Base-by-base conservation (phyloP, 2,113 vertebrate species). In the Stigmatopora argus region DNA sequence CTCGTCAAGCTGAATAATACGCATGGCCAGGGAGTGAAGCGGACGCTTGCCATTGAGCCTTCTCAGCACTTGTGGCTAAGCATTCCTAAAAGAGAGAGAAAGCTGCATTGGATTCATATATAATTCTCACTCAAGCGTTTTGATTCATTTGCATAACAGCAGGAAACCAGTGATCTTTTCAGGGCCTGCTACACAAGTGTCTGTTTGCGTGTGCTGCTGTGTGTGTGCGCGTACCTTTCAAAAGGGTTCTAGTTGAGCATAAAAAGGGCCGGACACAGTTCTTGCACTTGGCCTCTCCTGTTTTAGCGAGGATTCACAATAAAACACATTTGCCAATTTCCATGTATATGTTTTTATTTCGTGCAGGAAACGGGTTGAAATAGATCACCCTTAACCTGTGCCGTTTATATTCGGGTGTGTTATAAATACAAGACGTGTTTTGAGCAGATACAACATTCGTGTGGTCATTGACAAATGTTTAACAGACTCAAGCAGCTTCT, bases 71-170 rank as follows among this genome's bases (percentile, higher is more conserved):
- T 81, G 79, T 84, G 88, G 86, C 85, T 93, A 89, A 88, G 87
- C 84, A 80, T 85, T 82, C 87, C 86, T 85, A 86, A 89, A 87
- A 79, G 84, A 89, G 86, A 92, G 89, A 92, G 93, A 92, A 90
- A 90, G 92, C 90, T 89, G 94, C 91, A 81, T 90, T 96, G 92
- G 93, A 94, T 95, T 95, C 94, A 94, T 94, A 95, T 94, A 93
- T 96, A 95, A 97, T 95, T 96, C 95, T 94, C 93, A 92, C 91
- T 90, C 90, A 92, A 94, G 92, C 91, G 82, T 92, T 92, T 90
- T 94, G 93, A 93, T 73, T 75, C 86, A 97, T 98, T 97, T 95
- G 93, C 96, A 98, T 98, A 95, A 97, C 92, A 96, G 95, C 92
- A 90, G 91, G 79, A 90, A 86, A 88, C 79, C 82, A 79, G 76